Evolutionary conservation across 2,888 invertebrate genomes (phyloP).

Genomic region (Stratiomys singularior): DNA sequence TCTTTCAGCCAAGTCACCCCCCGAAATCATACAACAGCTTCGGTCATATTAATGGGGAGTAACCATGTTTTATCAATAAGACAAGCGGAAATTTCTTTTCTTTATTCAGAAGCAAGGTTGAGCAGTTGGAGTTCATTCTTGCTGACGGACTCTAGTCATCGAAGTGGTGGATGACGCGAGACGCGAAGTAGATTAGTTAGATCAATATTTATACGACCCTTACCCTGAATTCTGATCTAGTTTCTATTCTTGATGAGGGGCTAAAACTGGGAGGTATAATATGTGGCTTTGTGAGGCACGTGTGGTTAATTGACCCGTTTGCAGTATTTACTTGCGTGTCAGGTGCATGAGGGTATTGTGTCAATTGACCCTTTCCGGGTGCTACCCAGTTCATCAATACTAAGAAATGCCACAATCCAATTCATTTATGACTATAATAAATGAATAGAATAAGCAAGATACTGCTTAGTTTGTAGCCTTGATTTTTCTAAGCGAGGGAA

Average conservation of each 20-base stretch:
- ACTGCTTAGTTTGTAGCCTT: too few species aligned
- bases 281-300: background rate
- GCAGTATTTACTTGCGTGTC: too few species aligned
- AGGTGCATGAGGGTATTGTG: too few species aligned
- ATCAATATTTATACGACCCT: slow-evolving; percentile 47
- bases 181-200: slow-evolving; percentile 46
- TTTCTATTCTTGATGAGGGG: background rate
- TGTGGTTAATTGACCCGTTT: background rate
- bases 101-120: background rate
- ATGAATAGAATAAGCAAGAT: too few species aligned
- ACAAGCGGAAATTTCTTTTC: slow-evolving; percentile 32
- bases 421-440: too few species aligned
- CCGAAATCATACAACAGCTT: slow-evolving; percentile 18
- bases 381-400: too few species aligned
- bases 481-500: too few species aligned
- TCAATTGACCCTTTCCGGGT: too few species aligned
- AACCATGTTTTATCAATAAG: slow-evolving; percentile 52
- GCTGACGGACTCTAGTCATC: background rate
- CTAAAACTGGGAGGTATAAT: background rate
- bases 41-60: slow-evolving; percentile 6
- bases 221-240: background rate
- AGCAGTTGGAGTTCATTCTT: background rate
- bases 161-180: slow-evolving; percentile 35
- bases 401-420: too few species aligned
- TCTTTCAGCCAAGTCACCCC: background rate